Percentiles rank a stretch among this genome's conserved stretches.
Evolutionary conservation across 2,113 vertebrate genomes (phyloP).

Genomic region (Cyphomyrus discorhynchus): DNA sequence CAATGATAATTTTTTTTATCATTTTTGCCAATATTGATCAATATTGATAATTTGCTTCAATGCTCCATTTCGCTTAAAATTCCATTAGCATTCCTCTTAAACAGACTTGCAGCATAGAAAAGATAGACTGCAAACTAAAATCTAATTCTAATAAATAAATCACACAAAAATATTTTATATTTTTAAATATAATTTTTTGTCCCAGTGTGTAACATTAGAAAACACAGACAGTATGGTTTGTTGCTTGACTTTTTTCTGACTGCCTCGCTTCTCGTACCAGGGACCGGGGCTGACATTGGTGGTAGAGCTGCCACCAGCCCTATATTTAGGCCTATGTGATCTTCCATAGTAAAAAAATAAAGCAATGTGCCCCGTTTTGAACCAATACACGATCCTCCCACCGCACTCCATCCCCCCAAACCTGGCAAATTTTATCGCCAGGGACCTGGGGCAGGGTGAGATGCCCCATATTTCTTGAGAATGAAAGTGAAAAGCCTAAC

Average conservation of each 20-base stretch:
- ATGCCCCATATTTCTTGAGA: neutral
- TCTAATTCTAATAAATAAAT: neutral
- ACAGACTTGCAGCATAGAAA: neutral
- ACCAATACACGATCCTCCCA: neutral
- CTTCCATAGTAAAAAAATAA: neutral
- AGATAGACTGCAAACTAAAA: neutral
- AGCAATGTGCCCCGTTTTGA: neutral
- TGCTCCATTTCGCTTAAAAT: neutral
- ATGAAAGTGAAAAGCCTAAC: neutral
- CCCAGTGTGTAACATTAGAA: neutral
- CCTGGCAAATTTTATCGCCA: neutral
- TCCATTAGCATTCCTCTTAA: neutral
- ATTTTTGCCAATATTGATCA: neutral
- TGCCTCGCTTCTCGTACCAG: neutral
- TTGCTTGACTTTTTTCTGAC: neutral
- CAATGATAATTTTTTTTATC: neutral
- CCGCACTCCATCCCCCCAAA: neutral
- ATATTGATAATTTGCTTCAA: neutral
- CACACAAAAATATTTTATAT: neutral
- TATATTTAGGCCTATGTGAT: neutral
- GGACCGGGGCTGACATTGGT: neutral
- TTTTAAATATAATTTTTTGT: too few relatives aligned
- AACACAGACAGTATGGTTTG: neutral
- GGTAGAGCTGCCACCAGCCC: neutral
- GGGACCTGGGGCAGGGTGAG: neutral